Percentiles rank a stretch among this genome's conserved stretches.
Conservation (phyloP, 2,797 vertebrate species). For the Megalops cyprinoides region DNA sequence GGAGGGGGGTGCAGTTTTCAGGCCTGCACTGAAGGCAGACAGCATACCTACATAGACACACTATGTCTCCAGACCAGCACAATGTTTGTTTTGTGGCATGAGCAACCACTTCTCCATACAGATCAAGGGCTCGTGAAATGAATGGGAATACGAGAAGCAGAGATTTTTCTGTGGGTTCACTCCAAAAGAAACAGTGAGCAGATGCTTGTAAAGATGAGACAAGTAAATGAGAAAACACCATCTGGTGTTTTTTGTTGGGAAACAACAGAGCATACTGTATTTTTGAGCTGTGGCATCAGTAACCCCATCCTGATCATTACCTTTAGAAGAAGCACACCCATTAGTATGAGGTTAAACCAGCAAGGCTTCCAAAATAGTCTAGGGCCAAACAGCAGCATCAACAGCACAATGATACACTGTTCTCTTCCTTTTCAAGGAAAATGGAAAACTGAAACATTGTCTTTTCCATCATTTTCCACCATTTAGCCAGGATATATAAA, state of each 20-base stretch:
- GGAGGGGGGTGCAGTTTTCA: not conserved
- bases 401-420: not conserved
- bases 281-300: not conserved
- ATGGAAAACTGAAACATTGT: not conserved
- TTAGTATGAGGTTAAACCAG: not conserved
- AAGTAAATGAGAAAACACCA: not conserved
- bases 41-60: not conserved
- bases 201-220: not conserved
- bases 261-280: not conserved
- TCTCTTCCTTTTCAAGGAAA: not conserved
- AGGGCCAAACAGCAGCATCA: no score
- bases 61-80: no score
- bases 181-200: constrained; percentile 12
- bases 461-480: not conserved
- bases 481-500: not conserved
- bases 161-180: not conserved
- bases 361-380: not conserved
- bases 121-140: not conserved
- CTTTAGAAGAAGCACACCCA: not conserved
- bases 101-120: not conserved
- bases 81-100: not conserved
- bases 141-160: not conserved
- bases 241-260: not conserved
- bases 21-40: no score
- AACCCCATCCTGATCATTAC: not conserved